Conservation (phyloP, 2,797 vertebrate genomes). For the Emydoidea blandingii region DNA sequence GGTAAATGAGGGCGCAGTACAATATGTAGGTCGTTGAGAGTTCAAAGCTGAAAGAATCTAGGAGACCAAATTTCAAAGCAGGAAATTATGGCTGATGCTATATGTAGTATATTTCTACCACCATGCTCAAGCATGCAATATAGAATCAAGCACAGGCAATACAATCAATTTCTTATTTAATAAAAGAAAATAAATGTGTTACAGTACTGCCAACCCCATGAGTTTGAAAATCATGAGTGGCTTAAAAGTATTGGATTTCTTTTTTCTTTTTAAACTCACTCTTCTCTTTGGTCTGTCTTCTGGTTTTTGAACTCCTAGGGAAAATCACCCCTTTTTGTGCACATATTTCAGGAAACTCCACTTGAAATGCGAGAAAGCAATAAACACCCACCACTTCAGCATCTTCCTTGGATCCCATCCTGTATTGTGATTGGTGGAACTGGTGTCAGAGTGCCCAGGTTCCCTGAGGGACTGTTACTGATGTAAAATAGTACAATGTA, state of each 20-base stretch:
- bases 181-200: slow-evolving; percentile 39
- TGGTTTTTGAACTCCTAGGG: slow-evolving; percentile 10
- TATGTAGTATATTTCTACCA: background rate
- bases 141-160: slow-evolving; percentile 27
- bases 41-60: slow-evolving; percentile 21
- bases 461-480: background rate
- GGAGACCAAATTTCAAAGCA: slow-evolving; percentile 30
- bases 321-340: background rate
- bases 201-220: background rate
- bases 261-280: background rate
- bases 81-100: background rate
- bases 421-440: background rate
- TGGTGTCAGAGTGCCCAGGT: background rate
- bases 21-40: background rate
- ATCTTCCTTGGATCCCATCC: background rate
- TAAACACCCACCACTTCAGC: background rate
- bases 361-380: background rate
- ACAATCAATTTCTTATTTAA: background rate
- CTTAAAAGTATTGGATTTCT: slow-evolving; percentile 11
- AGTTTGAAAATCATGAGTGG: slow-evolving; percentile 10
- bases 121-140: background rate
- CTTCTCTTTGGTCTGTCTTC: background rate
- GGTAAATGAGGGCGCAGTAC: slow-evolving; percentile 6
- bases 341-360: background rate
- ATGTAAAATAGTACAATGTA: background rate